Base-by-base conservation (phyloP, 2,888 invertebrate genomes). In the Liposcelis brunnea region DNA sequence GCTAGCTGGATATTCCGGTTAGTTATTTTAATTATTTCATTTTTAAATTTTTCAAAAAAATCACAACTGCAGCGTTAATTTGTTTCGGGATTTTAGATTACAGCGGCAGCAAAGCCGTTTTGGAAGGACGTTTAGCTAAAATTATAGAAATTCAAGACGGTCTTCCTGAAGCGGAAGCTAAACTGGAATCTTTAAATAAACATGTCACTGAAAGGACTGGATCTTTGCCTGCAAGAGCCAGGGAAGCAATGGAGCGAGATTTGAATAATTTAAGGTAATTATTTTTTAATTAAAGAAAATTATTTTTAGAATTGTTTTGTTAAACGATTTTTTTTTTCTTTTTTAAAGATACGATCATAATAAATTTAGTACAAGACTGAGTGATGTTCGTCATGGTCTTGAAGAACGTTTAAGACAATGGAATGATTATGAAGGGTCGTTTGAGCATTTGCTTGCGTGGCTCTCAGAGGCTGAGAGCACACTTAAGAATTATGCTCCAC, bases 361-460 rank as follows among this genome's bases (percentile, higher is more conserved):
- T 51, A 89, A 87, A 58, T 85, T 87, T 53, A 71, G 75, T 2
- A 72, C 76, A 0, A 77, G 82, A 0, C 67, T 87, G 31, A 75
- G 72, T 52, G 89, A 89, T 56, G 80, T 83, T 0, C 75, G 77
- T 54, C 77, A 81, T 49, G 77, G 77, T 16, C 68, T 90, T 31
- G 85, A 89, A 61, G 83, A 83, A 52, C 77, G 85, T 52, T 72
- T 91, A 51, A 80, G 82, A 52, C 84, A 89, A 62, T 93, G 93
- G 93, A 77, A 76, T 50, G 86, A 89, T 54, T 94, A 90, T 59
- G 93, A 94, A 58, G 74, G 75, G 50, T 80, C 84, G 1, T 73
- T 86, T 54, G 87, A 89, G 53, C 72, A 81, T 36, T 68, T 94
- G 42, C 72, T 86, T 46, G 72, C 72, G 42, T 91, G 91, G 87